Conservation (phyloP, 2,797 vertebrate genomes). For the Melanotaenia pygmaea region DNA sequence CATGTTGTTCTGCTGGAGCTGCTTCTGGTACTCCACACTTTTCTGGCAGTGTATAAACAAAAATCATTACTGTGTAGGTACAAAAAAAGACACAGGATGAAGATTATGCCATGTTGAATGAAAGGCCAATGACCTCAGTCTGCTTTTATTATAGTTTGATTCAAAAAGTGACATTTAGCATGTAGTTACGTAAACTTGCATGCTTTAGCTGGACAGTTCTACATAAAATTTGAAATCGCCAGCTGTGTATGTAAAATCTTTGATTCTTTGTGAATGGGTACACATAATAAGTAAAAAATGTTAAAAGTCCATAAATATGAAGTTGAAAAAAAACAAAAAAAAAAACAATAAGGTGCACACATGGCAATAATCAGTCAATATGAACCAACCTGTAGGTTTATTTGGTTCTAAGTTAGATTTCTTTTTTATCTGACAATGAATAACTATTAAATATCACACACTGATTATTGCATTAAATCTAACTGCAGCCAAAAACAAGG, state of each 20-base stretch:
- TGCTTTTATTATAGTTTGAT: constrained; percentile 51
- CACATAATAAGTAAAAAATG: constrained; percentile 38
- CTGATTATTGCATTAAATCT: constrained; percentile 4
- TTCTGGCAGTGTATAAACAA: constrained; percentile 25
- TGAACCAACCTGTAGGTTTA: constrained; percentile 29
- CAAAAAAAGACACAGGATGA: constrained; percentile 42
- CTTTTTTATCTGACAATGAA: background rate
- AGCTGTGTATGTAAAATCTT: background rate
- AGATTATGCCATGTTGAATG: constrained; percentile 49
- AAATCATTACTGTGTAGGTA: constrained; percentile 41
- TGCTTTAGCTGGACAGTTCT: background rate
- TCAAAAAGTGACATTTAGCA: constrained; percentile 30
- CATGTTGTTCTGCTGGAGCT: background rate
- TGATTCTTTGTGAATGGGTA: constrained; percentile 48
- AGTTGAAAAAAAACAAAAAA: constrained; percentile 19
- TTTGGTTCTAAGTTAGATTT: background rate
- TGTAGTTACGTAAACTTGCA: constrained; percentile 10
- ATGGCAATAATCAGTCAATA: constrained; percentile 54
- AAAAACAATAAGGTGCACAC: constrained; percentile 45
- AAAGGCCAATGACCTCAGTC: constrained; percentile 58
- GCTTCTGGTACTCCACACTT: constrained; percentile 35
- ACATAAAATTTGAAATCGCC: background rate
- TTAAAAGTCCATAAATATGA: constrained; percentile 47
- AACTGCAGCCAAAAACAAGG: constrained; percentile 15
- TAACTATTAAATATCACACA: background rate